Evolutionary conservation across 2,797 vertebrate genomes (phyloP), one percentile per base, ranked within the genome.

Genomic region (Steatocranus sp.): DNA sequence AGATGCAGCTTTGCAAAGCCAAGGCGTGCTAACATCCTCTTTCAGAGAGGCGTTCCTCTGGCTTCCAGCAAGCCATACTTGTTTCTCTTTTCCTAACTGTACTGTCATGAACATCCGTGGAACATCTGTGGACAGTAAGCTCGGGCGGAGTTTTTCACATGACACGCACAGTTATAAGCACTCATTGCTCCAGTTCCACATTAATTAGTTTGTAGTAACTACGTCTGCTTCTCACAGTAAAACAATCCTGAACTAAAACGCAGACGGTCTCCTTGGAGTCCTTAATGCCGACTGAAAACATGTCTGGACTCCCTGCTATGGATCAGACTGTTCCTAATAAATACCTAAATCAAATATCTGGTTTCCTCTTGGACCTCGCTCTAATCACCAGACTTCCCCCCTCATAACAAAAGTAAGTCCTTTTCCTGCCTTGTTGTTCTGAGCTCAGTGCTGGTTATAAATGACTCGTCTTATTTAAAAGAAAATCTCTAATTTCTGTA

Each of bases 261-360:
- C 56, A 51, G 74, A 82, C 34, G 3, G 34, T 73, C 82, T 41
- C 76, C 53, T 53, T 48, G 5, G 82, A 75, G 46, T 18, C 6
- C 30, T 56, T 77, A 54, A 53, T 7, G 20, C 43, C 1, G 54
- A 75, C 30, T 27, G 32, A 51, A 82, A 82, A 54, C 80, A n/a
- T 41, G 61, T n/a, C 75, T 53, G 27, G 36, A 68, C n/a, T 76
- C 27, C 4, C 49, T 25, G 61, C 53, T 48, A 25, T 49, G 41
- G 23, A 43, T 43, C 58, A 77, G 36, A 41, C 41, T 70, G 51
- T 27, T 70, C 54, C 51, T 54, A 63, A 79, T 75, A 41, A 79
- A 68, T 46, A 63, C 3, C 2, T 48, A 14, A 56, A 36, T 83
- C n/a, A 74, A 75, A 86, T 58, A 38, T 86, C 61, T 78, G 56